phyloP scores from a whole-genome alignment of 2,113 vertebrate genomes.

The Macrotis lagotis region DNA sequence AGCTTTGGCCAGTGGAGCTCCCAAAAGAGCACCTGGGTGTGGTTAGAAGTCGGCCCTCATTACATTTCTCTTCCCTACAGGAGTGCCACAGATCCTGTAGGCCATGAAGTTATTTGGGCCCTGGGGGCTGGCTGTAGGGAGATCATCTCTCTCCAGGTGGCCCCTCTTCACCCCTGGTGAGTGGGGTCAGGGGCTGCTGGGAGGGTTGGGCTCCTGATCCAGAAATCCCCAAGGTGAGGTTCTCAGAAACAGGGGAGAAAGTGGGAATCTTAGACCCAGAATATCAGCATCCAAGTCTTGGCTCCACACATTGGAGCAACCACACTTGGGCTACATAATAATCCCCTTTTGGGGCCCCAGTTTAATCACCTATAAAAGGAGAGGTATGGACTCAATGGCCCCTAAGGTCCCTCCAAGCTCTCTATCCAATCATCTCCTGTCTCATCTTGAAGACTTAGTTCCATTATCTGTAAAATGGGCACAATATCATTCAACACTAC shows the following conservation, averaged over 20 bases:
- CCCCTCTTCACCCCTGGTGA: slow-evolving; percentile 98
- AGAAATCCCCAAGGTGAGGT: background rate
- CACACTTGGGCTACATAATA: background rate
- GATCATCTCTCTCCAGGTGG: slow-evolving; percentile 98
- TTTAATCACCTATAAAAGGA: background rate
- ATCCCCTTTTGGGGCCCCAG: too few species aligned
- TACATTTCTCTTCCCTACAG: slow-evolving; percentile 79
- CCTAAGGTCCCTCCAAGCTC: background rate
- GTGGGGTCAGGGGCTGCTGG: background rate
- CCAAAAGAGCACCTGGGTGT: too few species aligned
- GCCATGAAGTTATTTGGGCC: slow-evolving; percentile 99
- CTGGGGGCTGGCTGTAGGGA: slow-evolving; percentile 98
- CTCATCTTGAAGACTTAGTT: background rate
- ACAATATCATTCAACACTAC: background rate
- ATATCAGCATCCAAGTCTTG: background rate
- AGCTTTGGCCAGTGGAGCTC: background rate
- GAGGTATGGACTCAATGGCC: background rate
- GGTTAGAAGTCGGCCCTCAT: background rate
- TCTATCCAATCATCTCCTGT: too few species aligned
- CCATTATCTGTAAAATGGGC: background rate
- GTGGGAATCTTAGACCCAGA: background rate
- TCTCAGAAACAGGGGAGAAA: background rate
- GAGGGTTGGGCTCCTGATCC: background rate
- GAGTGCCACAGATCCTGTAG: slow-evolving; percentile 97
- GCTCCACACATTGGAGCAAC: background rate